Evolutionary conservation across 2,113 vertebrate genomes (phyloP).

Genomic region (Semnopithecus entellus): DNA sequence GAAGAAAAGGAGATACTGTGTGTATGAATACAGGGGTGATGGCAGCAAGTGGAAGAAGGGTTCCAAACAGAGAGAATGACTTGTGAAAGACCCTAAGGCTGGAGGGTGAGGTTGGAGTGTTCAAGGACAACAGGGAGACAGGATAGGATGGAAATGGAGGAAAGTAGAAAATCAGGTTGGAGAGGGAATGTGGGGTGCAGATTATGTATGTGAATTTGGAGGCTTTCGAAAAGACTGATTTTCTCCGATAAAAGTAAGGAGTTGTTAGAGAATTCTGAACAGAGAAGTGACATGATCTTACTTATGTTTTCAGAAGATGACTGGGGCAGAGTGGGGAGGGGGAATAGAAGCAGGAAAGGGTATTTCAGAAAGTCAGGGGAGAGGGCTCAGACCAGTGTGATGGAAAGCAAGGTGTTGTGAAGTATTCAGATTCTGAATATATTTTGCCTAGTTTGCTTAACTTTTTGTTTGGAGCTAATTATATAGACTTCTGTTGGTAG

Average conservation of each 20-base stretch:
- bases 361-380: neutral
- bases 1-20: neutral
- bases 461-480: neutral
- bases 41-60: no score
- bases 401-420: neutral
- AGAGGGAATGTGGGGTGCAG: neutral
- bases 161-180: neutral
- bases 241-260: neutral
- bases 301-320: neutral
- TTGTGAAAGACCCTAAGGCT: neutral
- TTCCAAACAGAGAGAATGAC: neutral
- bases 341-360: neutral
- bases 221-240: neutral
- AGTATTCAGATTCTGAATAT: neutral
- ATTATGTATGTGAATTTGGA: neutral
- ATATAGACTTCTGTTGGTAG: neutral
- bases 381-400: neutral
- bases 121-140: neutral
- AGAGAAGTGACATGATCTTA: neutral
- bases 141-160: neutral
- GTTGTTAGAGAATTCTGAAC: neutral
- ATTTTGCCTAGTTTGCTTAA: neutral
- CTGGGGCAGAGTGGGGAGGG: no score
- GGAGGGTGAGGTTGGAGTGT: neutral
- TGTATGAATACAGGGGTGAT: fast-evolving